phyloP scores from a whole-genome alignment of 2,113 vertebrate genomes.

The Pithys albifrons region DNA sequence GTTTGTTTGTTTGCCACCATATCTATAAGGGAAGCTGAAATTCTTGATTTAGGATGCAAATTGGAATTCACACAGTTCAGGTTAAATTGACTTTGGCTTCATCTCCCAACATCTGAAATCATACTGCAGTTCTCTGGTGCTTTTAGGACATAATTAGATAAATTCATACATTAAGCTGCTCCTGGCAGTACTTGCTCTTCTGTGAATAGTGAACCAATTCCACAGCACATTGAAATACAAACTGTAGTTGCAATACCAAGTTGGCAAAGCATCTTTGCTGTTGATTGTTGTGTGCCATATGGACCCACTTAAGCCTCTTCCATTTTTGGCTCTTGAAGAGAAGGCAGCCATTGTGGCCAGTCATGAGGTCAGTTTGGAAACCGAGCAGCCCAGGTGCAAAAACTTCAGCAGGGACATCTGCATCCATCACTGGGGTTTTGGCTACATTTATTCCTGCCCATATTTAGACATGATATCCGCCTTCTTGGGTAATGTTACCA shows the following conservation, averaged over 20 bases:
- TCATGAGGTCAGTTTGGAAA: constrained; percentile 71
- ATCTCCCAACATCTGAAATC: constrained; percentile 65
- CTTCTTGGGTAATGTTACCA: constrained; percentile 6
- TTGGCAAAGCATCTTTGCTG: constrained; percentile 58
- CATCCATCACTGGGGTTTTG: constrained; percentile 23
- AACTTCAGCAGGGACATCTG: constrained; percentile 71
- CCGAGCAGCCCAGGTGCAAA: constrained; percentile 64
- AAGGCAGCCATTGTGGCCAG: constrained; percentile 65
- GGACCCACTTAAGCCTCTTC: constrained; percentile 72
- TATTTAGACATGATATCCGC: constrained; percentile 43
- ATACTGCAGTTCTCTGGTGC: constrained; percentile 39
- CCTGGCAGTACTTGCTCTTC: constrained; percentile 67
- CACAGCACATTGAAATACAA: constrained; percentile 64
- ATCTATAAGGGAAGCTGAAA: neutral
- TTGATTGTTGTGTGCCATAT: constrained; percentile 70
- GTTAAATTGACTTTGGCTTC: constrained; percentile 72
- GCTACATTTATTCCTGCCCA: neutral
- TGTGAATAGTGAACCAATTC: constrained; percentile 70
- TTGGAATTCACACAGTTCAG: constrained; percentile 41
- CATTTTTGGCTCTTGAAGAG: constrained; percentile 61
- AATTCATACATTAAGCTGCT: constrained; percentile 72
- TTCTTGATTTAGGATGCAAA: constrained; percentile 37
- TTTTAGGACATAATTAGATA: constrained; percentile 74
- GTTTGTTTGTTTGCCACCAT: neutral
- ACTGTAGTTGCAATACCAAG: constrained; percentile 61